Evolutionary conservation across 1,140 invertebrate species (phyloP).

Genomic region (Diprion similis): DNA sequence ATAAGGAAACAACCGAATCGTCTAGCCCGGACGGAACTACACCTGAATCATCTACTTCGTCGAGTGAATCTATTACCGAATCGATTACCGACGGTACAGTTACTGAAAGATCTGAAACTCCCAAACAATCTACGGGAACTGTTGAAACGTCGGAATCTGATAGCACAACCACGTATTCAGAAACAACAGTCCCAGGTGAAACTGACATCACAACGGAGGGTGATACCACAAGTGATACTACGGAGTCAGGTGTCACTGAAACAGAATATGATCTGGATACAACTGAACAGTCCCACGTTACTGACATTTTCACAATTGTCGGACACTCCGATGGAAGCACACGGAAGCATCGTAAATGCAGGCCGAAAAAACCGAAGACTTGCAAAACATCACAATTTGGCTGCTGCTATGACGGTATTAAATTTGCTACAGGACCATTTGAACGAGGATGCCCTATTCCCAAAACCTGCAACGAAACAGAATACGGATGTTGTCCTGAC

Average conservation of each 20-base stretch:
- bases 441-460: slow-evolving; percentile 78
- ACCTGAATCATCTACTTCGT: slow-evolving; percentile 25
- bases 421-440: slow-evolving; percentile 84
- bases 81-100: slow-evolving; percentile 3
- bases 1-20: slow-evolving; percentile 30
- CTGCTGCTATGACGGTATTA: slow-evolving; percentile 89
- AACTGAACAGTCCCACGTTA: slow-evolving; percentile 43
- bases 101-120: slow-evolving; percentile 34
- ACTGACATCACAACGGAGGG: slow-evolving; percentile 31
- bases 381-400: slow-evolving; percentile 81
- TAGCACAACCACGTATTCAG: slow-evolving; percentile 13
- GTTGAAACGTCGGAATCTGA: slow-evolving; percentile 22
- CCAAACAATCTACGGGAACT: slow-evolving; percentile 19
- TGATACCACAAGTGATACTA: slow-evolving; percentile 25
- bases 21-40: slow-evolving; percentile 24
- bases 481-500: slow-evolving; percentile 90
- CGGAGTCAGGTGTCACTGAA: slow-evolving; percentile 15
- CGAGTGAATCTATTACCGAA: slow-evolving; percentile 28
- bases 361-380: slow-evolving; percentile 62
- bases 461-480: slow-evolving; percentile 80
- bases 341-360: slow-evolving; percentile 67
- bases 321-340: slow-evolving; percentile 58
- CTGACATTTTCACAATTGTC: slow-evolving; percentile 49
- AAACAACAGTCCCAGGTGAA: slow-evolving; percentile 23
- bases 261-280: slow-evolving; percentile 33